These are phyloP conservation scores for Tetragonula carbonaria DNA, from an alignment of 2,888 invertebrate species.

Conservation along the genomic window DNA sequence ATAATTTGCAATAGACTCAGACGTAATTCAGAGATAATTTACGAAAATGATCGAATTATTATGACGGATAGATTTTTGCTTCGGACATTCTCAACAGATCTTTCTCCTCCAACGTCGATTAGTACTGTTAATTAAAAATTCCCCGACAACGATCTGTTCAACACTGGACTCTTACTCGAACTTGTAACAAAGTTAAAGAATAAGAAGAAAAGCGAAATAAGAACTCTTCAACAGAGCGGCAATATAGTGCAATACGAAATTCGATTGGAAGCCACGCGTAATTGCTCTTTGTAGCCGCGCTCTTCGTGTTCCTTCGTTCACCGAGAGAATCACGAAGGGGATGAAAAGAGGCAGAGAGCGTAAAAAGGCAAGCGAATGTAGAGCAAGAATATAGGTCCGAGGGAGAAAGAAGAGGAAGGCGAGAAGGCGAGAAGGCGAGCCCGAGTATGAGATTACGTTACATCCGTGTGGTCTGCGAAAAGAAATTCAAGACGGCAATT, in stretches of 20 bases:
- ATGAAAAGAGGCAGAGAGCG: neutral
- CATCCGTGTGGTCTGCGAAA: conserved; percentile 73
- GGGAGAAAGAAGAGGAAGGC: conserved; percentile 25
- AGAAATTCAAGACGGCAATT: conserved; percentile 78
- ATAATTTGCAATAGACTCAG: neutral
- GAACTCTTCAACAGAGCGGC: neutral
- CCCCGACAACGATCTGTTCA: accelerated
- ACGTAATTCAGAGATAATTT: neutral
- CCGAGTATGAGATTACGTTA: conserved; percentile 76
- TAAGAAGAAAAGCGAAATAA: accelerated
- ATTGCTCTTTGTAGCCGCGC: neutral
- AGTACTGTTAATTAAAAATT: neutral
- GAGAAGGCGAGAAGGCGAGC: conserved; percentile 53
- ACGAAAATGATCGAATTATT: neutral
- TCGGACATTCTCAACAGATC: neutral
- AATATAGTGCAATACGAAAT: neutral
- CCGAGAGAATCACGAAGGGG: neutral
- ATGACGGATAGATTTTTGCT: neutral
- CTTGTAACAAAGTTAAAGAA: neutral
- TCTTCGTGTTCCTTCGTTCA: neutral
- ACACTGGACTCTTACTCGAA: no score
- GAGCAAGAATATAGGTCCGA: conserved; percentile 42
- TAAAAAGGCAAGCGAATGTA: conserved; percentile 17
- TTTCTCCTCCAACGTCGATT: no score
- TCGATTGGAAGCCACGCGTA: neutral